Evolutionary conservation across 2,888 invertebrate species (phyloP).

Genomic region (Acanthococcus lagerstroemiae): DNA sequence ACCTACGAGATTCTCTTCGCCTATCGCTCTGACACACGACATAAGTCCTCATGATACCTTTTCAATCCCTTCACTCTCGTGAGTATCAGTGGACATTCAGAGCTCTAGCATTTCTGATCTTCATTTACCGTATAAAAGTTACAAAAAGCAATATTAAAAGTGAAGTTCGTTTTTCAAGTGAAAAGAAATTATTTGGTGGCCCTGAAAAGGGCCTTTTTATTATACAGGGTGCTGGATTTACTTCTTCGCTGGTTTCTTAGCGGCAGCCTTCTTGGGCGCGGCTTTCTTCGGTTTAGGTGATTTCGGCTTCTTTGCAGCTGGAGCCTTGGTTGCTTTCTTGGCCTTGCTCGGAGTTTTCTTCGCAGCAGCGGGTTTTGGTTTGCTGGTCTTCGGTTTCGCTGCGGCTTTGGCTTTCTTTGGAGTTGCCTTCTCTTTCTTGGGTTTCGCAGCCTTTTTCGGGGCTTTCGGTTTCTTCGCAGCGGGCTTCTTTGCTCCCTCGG

Average conservation of each 20-base stretch:
- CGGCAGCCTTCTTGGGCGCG: constrained; percentile 1
- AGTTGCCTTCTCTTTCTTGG: constrained; percentile 14
- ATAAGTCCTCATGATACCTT: too few species aligned
- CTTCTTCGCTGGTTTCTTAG: constrained; percentile 13
- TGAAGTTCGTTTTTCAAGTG: too few species aligned
- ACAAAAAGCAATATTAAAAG: too few species aligned
- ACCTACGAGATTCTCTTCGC: too few species aligned
- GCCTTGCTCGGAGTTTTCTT: constrained; percentile 27
- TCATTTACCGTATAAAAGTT: too few species aligned
- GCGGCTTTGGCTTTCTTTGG: background rate
- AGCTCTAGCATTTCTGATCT: too few species aligned
- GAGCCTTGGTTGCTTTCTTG: constrained; percentile 12
- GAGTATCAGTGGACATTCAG: too few species aligned
- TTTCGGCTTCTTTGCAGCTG: constrained; percentile 1
- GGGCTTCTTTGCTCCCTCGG: too few species aligned
- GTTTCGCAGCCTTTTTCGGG: too few species aligned
- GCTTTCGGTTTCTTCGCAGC: too few species aligned
- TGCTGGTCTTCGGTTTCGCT: background rate
- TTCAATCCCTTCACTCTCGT: too few species aligned
- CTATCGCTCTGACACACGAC: too few species aligned
- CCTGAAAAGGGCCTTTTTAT: constrained; percentile 14
- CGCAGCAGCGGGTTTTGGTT: constrained; percentile 32
- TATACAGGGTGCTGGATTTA: background rate
- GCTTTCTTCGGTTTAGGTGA: constrained; percentile 9
- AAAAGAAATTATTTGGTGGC: background rate